Base-by-base conservation (phyloP, 2,888 invertebrate genomes). In the Eledona agricola region DNA sequence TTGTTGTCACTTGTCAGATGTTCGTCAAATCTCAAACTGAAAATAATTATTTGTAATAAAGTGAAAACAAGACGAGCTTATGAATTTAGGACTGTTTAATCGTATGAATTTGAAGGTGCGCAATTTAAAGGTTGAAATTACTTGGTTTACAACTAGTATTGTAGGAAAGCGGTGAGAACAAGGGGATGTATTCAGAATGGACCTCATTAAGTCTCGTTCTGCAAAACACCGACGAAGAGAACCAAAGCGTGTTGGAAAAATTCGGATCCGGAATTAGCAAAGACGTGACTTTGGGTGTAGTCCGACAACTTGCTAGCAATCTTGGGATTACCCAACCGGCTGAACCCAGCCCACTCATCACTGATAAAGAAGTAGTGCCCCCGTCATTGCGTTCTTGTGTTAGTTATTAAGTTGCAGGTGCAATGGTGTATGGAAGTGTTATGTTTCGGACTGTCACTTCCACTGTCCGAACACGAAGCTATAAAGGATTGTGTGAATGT, bases 401-500 rank as follows among this genome's bases (percentile, higher is more conserved):
- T 42, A 13, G 43, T 42, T 38, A 55, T 40, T 49, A 54, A 56
- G 51, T 67, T 67, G 0, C 66, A 93, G 91, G 94, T 96, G 32
- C 85, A 87, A 72, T 90, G 90, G 90, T 90, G 90, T 54, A 85
- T 90, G 80, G 89, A 90, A 76, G 90, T 90, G 6, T 87, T 97
- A 55, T 91, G 96, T 67, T 96, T 87, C 77, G 96, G 97, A 0
- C 81, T 98, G 2, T 91, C 93, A 6, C 79, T 97, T 28, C 95
- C 96, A 0, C 78, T 97, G 31, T 82, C 86, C 19, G 96, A 97
- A 76, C 94, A 96, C 73, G 96, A 96, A 66, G 93, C 95, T 0
- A 89, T 97, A 38, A 88, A 95, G 59, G 96, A 96, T 76, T 97
- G 96, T 74, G 96, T 96, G 25, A 93, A 93, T 72, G 90, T 97